Conservation (phyloP, 2,888 invertebrate genomes). For the Xestobium rufovillosum region DNA sequence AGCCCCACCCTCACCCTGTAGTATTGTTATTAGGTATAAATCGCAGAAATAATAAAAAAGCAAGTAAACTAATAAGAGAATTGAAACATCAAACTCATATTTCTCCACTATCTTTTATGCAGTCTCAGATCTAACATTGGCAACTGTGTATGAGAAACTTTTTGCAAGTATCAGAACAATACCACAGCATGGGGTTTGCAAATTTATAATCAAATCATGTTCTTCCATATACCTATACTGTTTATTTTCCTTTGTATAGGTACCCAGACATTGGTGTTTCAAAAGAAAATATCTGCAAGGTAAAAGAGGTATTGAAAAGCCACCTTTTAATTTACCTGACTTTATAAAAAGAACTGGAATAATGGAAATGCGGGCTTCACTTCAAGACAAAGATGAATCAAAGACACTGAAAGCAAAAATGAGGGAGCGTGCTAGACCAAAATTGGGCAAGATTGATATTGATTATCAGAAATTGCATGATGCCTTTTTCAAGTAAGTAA, state of each 20-base stretch:
- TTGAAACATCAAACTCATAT: too few relatives aligned
- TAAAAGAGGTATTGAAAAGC: slow-evolving; percentile 97
- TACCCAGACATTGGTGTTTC: slow-evolving; percentile 98
- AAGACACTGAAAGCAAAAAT: slow-evolving; percentile 95
- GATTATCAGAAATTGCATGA: slow-evolving; percentile 99
- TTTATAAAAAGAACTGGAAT: slow-evolving; percentile 99
- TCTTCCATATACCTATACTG: too few relatives aligned
- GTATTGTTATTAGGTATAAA: too few relatives aligned
- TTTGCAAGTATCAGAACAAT: too few relatives aligned
- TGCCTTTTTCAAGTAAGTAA: slow-evolving; percentile 87
- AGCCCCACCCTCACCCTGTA: too few relatives aligned
- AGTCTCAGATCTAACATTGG: too few relatives aligned
- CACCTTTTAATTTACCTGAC: slow-evolving; percentile 96
- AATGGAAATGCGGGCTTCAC: slow-evolving; percentile 97
- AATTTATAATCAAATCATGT: too few relatives aligned
- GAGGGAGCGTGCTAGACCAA: slow-evolving; percentile 93
- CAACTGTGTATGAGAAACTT: too few relatives aligned
- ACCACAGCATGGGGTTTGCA: too few relatives aligned
- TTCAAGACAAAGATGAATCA: slow-evolving; percentile 95
- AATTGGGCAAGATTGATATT: slow-evolving; percentile 98
- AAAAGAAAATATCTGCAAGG: slow-evolving; percentile 80
- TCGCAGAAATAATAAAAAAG: too few relatives aligned
- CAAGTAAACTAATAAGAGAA: too few relatives aligned
- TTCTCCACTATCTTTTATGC: too few relatives aligned
- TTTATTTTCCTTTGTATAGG: slow-evolving; percentile 42